phyloP scores from a whole-genome alignment of 1,140 invertebrate species.

The Lordiphosa clarofinis region DNA sequence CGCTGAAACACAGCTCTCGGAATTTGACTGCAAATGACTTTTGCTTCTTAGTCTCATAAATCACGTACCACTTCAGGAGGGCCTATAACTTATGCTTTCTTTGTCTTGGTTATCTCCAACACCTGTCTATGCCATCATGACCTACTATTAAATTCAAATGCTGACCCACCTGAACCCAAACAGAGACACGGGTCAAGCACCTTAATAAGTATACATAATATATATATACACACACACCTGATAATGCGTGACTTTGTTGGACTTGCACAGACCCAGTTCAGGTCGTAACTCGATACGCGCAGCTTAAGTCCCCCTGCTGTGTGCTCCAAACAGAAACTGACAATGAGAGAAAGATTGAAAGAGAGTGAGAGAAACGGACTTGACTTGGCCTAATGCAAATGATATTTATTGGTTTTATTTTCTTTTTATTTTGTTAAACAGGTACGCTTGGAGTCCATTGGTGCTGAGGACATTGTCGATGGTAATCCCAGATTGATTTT shows the following conservation, averaged over 20 bases:
- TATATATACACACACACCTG: constrained; percentile 31
- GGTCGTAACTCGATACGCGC: constrained; percentile 50
- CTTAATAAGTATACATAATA: constrained; percentile 29
- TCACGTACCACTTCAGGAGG: constrained; percentile 18
- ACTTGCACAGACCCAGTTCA: constrained; percentile 30
- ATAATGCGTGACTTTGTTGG: constrained; percentile 64
- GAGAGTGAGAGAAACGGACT: background rate
- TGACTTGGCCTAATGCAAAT: constrained; percentile 26
- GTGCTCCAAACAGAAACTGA: background rate
- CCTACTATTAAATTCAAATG: constrained; percentile 62
- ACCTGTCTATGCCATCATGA: constrained; percentile 52
- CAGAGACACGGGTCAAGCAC: constrained; percentile 55
- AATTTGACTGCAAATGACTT: background rate
- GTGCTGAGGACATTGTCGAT: constrained; percentile 99
- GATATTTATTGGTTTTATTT: constrained; percentile 22
- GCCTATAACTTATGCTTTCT: constrained; percentile 57
- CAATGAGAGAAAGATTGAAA: constrained; percentile 2
- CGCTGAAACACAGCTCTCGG: constrained; percentile 16
- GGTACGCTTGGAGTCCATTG: constrained; percentile 90
- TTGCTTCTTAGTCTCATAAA: constrained; percentile 34
- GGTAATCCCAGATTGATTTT: constrained; percentile 97
- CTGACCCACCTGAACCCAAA: constrained; percentile 27
- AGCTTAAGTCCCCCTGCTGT: constrained; percentile 38
- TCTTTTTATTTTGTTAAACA: constrained; percentile 7
- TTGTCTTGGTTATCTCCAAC: constrained; percentile 24